phyloP scores from a whole-genome alignment of 2,888 invertebrate genomes.

The Acanthopleura granulata region DNA sequence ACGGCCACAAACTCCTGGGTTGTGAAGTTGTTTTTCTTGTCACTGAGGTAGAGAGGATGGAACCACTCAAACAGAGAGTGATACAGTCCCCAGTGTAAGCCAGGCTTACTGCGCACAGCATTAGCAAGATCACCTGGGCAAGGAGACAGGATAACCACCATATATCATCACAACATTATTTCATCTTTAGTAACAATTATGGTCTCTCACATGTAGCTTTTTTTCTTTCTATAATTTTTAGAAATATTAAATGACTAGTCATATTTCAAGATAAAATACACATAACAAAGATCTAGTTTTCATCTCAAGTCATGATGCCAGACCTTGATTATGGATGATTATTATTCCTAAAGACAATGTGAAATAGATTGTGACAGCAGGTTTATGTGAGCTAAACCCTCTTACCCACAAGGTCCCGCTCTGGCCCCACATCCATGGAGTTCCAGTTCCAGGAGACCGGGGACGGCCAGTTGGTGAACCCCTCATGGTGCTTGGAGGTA shows the following conservation, averaged over 20 bases:
- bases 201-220: no score
- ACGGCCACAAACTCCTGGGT: conserved; percentile 76
- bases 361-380: no score
- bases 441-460: conserved; percentile 88
- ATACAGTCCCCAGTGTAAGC: conserved; percentile 73
- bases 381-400: no score
- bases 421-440: conserved; percentile 82
- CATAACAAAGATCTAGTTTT: no score
- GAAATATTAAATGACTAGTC: no score
- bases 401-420: conserved; percentile 80
- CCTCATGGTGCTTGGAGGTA: conserved; percentile 91
- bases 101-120: conserved; percentile 43
- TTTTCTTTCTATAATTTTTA: no score
- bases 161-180: no score
- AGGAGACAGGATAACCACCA: background rate
- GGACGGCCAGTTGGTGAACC: conserved; percentile 87
- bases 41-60: conserved; percentile 66
- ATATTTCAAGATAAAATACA: no score
- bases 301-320: no score
- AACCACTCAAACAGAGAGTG: conserved; percentile 71
- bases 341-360: no score
- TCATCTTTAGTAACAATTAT: no score
- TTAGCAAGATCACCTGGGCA: conserved; percentile 53
- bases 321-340: no score
- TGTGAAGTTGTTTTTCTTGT: conserved; percentile 73